Evolutionary conservation across 2,797 vertebrate genomes (phyloP).

Genomic region (Sandelia bainsii): DNA sequence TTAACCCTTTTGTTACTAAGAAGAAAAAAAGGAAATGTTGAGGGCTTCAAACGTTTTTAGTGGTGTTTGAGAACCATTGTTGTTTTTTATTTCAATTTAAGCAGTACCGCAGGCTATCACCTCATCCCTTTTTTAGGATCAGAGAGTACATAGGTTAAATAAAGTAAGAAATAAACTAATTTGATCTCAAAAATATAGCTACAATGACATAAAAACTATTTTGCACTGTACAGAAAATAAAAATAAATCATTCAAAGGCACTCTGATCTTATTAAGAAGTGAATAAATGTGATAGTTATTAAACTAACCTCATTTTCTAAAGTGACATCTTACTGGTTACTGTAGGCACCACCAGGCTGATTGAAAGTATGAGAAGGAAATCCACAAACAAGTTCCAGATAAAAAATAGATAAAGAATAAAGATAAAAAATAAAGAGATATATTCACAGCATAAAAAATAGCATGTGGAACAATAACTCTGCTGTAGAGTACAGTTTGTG

Average conservation of each 20-base stretch:
- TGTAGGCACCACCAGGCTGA: slow-evolving; percentile 7
- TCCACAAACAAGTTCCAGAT: slow-evolving; percentile 3
- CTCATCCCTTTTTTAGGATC: slow-evolving; percentile 2
- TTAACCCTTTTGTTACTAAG: too few relatives aligned
- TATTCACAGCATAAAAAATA: background rate
- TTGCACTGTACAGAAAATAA: background rate
- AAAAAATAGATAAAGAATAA: background rate
- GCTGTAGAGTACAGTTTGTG: slow-evolving; percentile 58
- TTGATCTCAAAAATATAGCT: background rate
- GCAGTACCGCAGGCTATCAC: background rate
- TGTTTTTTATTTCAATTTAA: background rate
- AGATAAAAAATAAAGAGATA: background rate
- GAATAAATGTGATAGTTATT: too few relatives aligned
- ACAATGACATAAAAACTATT: background rate
- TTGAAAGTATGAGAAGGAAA: slow-evolving; percentile 17
- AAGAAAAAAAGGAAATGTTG: too few relatives aligned
- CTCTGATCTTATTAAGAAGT: too few relatives aligned
- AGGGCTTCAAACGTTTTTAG: too few relatives aligned
- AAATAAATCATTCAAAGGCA: background rate
- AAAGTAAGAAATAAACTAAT: too few relatives aligned
- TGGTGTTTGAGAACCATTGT: background rate
- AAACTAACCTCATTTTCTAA: too few relatives aligned
- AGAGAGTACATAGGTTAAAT: background rate
- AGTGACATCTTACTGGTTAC: slow-evolving; percentile 5
- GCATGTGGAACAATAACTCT: background rate